Conservation (phyloP, 2,888 invertebrate species). For the Lepeophtheirus nordmannii region DNA sequence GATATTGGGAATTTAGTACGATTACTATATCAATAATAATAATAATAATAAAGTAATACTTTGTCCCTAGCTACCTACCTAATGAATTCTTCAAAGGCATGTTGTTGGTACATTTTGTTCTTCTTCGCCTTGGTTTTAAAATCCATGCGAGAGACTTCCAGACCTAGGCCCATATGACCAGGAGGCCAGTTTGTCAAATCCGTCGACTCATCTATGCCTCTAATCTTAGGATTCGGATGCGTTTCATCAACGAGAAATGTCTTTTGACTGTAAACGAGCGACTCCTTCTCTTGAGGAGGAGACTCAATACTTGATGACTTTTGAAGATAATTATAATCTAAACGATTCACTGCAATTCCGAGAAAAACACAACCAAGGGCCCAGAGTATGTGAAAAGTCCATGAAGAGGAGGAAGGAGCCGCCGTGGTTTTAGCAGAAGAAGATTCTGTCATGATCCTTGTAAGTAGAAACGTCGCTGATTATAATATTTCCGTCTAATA, state of each 20-base stretch:
- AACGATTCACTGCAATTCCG: neutral
- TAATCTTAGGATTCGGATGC: slow-evolving; percentile 10
- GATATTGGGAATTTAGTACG: too few species aligned
- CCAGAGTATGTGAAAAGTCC: neutral
- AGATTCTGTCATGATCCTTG: too few species aligned
- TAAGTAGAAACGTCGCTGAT: too few species aligned
- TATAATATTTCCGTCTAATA: too few species aligned
- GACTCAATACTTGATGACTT: neutral
- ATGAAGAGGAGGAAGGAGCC: neutral
- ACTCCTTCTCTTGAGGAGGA: neutral
- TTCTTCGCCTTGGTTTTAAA: slow-evolving; percentile 5
- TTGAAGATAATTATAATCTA: neutral
- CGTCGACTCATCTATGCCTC: neutral
- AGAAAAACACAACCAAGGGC: neutral
- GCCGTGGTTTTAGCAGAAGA: too few species aligned
- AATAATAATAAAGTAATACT: too few species aligned
- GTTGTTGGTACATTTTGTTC: slow-evolving; percentile 20
- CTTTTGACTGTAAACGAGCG: neutral
- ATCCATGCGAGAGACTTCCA: slow-evolving; percentile 17
- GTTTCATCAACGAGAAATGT: neutral
- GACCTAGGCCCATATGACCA: slow-evolving; percentile 20
- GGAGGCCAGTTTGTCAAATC: slow-evolving; percentile 18
- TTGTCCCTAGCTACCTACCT: too few species aligned
- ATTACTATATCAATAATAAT: too few species aligned
- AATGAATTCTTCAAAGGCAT: slow-evolving; percentile 23